phyloP scores from a whole-genome alignment of 2,797 vertebrate genomes.

The Notolepis coatsorum region DNA sequence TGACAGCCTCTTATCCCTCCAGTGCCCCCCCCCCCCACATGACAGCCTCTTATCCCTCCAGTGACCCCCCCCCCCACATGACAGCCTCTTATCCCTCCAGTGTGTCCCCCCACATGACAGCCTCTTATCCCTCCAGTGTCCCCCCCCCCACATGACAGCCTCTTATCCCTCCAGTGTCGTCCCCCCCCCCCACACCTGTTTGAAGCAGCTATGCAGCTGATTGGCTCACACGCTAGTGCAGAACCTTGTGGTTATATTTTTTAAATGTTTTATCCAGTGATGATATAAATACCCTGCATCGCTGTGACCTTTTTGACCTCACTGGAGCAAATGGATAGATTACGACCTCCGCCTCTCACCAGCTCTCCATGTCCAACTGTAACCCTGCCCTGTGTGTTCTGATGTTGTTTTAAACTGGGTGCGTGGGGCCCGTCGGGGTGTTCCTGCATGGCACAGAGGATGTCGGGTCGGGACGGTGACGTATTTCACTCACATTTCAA shows the following conservation, averaged over 20 bases:
- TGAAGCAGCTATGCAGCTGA: slow-evolving; percentile 15
- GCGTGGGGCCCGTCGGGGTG: slow-evolving; percentile 14
- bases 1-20: slow-evolving; percentile 10
- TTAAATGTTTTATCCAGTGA: not conserved
- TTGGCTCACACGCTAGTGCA: not conserved
- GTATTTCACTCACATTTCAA: slow-evolving; percentile 23
- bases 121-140: too few species aligned
- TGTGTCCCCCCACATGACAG: too few species aligned
- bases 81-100: slow-evolving; percentile 9
- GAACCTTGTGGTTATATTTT: not conserved
- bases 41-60: slow-evolving; percentile 10
- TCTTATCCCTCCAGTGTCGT: too few species aligned
- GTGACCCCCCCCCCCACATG: too few species aligned
- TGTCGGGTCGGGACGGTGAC: slow-evolving; percentile 24
- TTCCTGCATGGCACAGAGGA: slow-evolving; percentile 59
- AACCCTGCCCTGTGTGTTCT: slow-evolving; percentile 3
- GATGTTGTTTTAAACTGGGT: slow-evolving; percentile 22
- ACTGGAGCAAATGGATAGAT: not conserved
- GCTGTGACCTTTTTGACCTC: slow-evolving; percentile 32
- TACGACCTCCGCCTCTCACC: slow-evolving; percentile 44
- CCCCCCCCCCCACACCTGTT: slow-evolving; percentile 17
- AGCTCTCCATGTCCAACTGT: slow-evolving; percentile 44
- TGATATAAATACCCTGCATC: not conserved
- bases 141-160: slow-evolving; percentile 9
- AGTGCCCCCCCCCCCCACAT: too few species aligned